Base-by-base conservation (phyloP, 1,140 invertebrate species). In the Micrasema minimum region DNA sequence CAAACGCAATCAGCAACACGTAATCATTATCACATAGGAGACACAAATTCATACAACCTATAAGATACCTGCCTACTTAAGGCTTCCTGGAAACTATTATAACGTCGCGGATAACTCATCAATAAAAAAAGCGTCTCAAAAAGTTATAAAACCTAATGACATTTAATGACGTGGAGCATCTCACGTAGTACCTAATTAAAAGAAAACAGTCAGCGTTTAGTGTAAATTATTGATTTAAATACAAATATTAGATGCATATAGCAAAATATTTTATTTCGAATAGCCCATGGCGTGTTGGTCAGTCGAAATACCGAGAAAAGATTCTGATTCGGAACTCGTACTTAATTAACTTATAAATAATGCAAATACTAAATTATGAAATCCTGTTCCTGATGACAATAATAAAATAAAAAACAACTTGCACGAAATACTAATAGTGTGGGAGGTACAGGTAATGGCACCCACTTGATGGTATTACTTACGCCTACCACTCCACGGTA, bases 371-470 rank as follows among this genome's bases (percentile, higher is more conserved):
- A 45, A 45, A 14, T 45, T 45, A 45, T 45, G 43, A 45, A 45
- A 14, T 45, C 18, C n/a, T 45, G n/a, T 45, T 14, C 43, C n/a
- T 16, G 18, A n/a, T 26, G 50, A 51, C 20, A n/a, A n/a, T n/a
- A n/a, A n/a, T n/a, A n/a, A n/a, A 51, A 51, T 23, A 18, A 51
- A 51, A 51, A 51, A 51, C 22, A 26, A 51, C 18, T 16, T 12
- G 50, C 9, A 23, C 22, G 14, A 20, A 51, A 20, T 51, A 18
- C 3, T 51, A 10, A 51, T 18, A 22, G 2, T 22, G 50, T 51
- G 22, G 50, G 50, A 18, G 22, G 5, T 51, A 51, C 50, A 51
- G 50, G 50, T 51, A 22, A 12, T 51, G 22, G 18, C 50, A 2
- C 50, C 48, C 1, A 48, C 16, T 7, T 16, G 5, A 43, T 14